A percentile compares a stretch with the other conserved stretches of the same genome.
Conservation (phyloP, 1,140 invertebrate genomes). For the Papilio polytes region DNA sequence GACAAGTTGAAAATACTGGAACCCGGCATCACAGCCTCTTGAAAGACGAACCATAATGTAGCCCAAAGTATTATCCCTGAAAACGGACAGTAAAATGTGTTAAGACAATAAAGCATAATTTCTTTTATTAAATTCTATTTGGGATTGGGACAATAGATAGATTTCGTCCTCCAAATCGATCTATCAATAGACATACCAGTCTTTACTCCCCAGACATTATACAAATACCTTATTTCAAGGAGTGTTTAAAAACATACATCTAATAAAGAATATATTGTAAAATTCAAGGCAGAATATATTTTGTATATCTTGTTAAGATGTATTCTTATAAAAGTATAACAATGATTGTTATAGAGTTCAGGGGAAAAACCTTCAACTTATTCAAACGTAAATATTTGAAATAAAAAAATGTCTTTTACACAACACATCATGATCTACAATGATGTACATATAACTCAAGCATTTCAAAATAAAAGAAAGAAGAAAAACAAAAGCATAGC, state of each 20-base stretch:
- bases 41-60: conserved; percentile 88
- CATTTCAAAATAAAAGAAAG: not conserved
- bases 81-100: conserved; percentile 39
- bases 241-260: not conserved
- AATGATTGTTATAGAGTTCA: not conserved
- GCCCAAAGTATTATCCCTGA: conserved; percentile 89
- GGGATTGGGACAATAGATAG: too few relatives aligned
- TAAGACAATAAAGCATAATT: too few relatives aligned
- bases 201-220: not conserved
- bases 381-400: not conserved
- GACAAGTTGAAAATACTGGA: conserved; percentile 91
- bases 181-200: too few relatives aligned
- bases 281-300: not conserved
- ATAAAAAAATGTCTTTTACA: not conserved
- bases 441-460: not conserved
- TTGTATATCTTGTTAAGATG: not conserved
- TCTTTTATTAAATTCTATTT: too few relatives aligned
- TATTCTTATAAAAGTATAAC: not conserved
- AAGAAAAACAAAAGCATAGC: not conserved
- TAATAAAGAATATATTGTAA: conserved; percentile 11
- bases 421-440: not conserved
- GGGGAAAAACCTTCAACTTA: not conserved
- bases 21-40: conserved; percentile 88
- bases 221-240: not conserved
- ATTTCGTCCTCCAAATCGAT: too few relatives aligned